Evolutionary conservation across 1,140 invertebrate species (phyloP).

Genomic region (Campodea augens): DNA sequence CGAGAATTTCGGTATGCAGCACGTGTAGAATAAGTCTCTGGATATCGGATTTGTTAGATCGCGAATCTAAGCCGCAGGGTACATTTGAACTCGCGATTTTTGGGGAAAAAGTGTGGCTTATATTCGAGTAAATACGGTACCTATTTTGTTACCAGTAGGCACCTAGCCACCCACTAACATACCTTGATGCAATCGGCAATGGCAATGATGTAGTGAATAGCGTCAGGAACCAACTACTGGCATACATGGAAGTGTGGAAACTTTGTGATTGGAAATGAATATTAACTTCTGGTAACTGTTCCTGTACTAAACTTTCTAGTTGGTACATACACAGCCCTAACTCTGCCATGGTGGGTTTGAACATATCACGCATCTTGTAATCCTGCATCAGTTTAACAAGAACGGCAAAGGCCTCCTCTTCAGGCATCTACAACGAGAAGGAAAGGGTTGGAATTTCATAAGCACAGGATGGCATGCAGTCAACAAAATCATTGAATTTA

Average conservation of each 20-base stretch:
- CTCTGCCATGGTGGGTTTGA: slow-evolving; percentile 97
- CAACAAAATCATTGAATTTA: no score
- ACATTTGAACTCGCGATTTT: no score
- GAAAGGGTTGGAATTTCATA: slow-evolving; percentile 4
- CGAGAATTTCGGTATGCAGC: no score
- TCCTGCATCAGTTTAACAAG: slow-evolving; percentile 96
- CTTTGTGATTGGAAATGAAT: slow-evolving; percentile 91
- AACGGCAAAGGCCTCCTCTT: slow-evolving; percentile 96
- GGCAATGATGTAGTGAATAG: slow-evolving; percentile 86
- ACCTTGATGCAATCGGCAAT: slow-evolving; percentile 60
- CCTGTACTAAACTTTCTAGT: slow-evolving; percentile 85
- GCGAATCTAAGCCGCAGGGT: no score
- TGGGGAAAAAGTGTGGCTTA: no score
- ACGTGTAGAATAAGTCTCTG: no score
- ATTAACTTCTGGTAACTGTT: slow-evolving; percentile 80
- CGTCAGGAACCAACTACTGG: slow-evolving; percentile 95
- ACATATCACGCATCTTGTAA: slow-evolving; percentile 92
- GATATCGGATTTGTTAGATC: no score
- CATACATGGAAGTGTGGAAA: slow-evolving; percentile 96
- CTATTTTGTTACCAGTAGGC: no score
- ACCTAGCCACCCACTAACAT: slow-evolving; percentile 8
- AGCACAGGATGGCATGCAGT: no score
- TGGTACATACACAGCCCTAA: slow-evolving; percentile 97
- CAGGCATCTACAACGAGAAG: slow-evolving; percentile 64
- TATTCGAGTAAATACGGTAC: no score